Evolutionary conservation across 92 coral and sea anemone genomes (phyloP).

Genomic region (Montipora capitata): DNA sequence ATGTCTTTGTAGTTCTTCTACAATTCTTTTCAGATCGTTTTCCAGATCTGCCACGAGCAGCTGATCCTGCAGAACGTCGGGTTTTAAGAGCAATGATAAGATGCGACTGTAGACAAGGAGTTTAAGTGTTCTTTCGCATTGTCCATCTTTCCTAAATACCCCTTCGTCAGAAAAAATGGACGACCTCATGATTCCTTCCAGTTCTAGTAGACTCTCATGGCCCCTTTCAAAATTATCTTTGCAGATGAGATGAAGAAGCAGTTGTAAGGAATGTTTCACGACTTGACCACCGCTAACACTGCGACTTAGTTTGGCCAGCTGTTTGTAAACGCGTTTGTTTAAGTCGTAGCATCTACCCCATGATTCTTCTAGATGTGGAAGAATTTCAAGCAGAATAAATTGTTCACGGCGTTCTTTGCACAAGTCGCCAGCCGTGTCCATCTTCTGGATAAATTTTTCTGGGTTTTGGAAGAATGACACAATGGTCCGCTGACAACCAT

Average conservation of each 20-base stretch:
- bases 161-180: conserved; percentile 1
- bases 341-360: neutral
- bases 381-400: neutral
- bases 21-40: neutral
- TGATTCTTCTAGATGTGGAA: conserved; percentile 5
- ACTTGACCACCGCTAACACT: conserved; percentile 1
- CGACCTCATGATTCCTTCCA: conserved; percentile 13
- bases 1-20: neutral
- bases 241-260: conserved; percentile 30
- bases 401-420: neutral
- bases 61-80: neutral
- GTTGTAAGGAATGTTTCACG: conserved; percentile 12
- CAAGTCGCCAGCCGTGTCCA: neutral
- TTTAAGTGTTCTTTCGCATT: neutral
- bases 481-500: neutral
- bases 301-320: conserved; percentile 3
- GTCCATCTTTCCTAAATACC: conserved; percentile 5
- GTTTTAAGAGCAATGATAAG: neutral
- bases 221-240: neutral
- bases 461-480: conserved; percentile 21
- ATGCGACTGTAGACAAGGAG: conserved; percentile 29
- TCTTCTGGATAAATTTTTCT: conserved; percentile 5
- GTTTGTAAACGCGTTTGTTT: neutral
- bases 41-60: neutral
- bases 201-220: neutral